Evolutionary conservation across 2,888 invertebrate genomes (phyloP), one percentile per base, ranked within the genome.

Genomic region (Microctonus brassicae): DNA sequence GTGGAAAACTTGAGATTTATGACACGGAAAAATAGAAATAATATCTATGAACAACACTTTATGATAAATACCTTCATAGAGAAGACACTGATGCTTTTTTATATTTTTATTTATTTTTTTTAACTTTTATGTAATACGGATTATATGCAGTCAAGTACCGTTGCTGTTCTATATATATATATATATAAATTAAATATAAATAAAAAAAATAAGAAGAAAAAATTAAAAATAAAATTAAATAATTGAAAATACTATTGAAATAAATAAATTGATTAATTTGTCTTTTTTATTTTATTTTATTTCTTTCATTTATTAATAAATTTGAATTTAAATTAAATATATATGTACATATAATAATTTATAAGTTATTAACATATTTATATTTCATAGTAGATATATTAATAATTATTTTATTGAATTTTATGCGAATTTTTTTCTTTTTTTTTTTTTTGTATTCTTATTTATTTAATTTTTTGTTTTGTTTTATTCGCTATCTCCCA

Each of bases 1-100:
- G 70, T 34, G 64, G 33, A 70, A 65, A 34, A 68, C 22, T 7
- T 26, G 60, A 64, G 7, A 7, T 47, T 47, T n/a, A 20, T 17
- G 47, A 47, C 47, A 47, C 17, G 47, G 17, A n/a, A 47, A 47
- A 47, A 29, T 47, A 47, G 47, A 17, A 17, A 47, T n/a, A 47
- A n/a, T n/a, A 47, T 6, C 47, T 47, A 47, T 47, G 47, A 17
- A 47, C 47, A 17, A 47, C 47, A 47, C 47, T 47, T 47, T 7
- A 47, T 70, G 76, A 72, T 81, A 81, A 81, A 76, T 81, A 79
- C 81, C 79, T 79, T 79, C 74, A 79, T 79, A 75, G 76, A 76
- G 74, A n/a, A 75, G 75, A 47, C 47, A 47, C 47, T 47, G 70
- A 75, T 77, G 53, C 20, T 11, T 76, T 76, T 29, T 29, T 29